Evolutionary conservation across 2,113 vertebrate species (phyloP).

Genomic region (Clarias gariepinus): DNA sequence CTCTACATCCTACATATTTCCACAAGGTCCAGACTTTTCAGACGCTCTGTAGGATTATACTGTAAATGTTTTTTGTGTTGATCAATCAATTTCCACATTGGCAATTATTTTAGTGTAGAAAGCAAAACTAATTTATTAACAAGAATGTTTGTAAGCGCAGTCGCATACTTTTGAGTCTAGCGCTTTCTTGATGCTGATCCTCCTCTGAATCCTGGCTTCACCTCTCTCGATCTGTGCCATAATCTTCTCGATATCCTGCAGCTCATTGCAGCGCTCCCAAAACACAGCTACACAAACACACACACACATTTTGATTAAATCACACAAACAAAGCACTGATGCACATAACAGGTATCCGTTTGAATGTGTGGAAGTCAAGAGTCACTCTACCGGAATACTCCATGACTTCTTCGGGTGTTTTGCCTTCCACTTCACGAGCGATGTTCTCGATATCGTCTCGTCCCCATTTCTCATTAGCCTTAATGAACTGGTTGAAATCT

Average conservation of each 20-base stretch:
- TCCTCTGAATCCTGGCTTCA: slow-evolving; percentile 96
- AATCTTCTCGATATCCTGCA: slow-evolving; percentile 98
- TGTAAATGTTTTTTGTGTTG: neutral
- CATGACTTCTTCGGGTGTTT: slow-evolving; percentile 97
- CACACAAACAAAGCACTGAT: neutral
- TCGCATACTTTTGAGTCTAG: slow-evolving; percentile 90
- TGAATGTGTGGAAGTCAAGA: neutral
- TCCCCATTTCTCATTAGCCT: slow-evolving; percentile 99
- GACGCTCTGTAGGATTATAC: neutral
- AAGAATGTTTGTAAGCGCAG: neutral
- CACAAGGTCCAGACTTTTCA: neutral
- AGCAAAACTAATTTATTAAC: neutral
- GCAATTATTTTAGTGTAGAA: neutral
- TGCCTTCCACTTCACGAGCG: slow-evolving; percentile 95
- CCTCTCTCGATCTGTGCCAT: slow-evolving; percentile 99
- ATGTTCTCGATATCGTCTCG: slow-evolving; percentile 98
- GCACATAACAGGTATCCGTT: neutral
- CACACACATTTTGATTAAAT: neutral
- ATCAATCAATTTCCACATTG: neutral
- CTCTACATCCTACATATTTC: neutral
- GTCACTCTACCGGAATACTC: slow-evolving; percentile 89
- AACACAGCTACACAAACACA: slow-evolving; percentile 84
- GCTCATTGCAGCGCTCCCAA: slow-evolving; percentile 98
- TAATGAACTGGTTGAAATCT: slow-evolving; percentile 99
- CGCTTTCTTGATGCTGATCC: slow-evolving; percentile 98